These are phyloP conservation scores for pig (Sus scrofa) DNA, from an alignment of 2,113 vertebrate genomes.

Conservation along the genomic window T2T-Sscrofa CM000820.6:75139501-75140000, in stretches of 20 bases:
- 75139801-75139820: no score
- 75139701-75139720: background rate
- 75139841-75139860: background rate
- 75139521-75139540: background rate
- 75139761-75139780: background rate
- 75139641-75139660: background rate
- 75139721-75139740: background rate
- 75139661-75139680: constrained; percentile 30
- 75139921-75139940: no score
- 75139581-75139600: background rate
- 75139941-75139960: no score
- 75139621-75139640: background rate
- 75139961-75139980: no score
- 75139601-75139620: background rate
- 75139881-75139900: no score
- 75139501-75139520: background rate
- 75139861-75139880: background rate
- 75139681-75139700: background rate
- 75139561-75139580: background rate
- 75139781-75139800: background rate
- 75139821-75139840: background rate
- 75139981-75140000: no score
- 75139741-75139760: background rate
- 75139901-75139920: no score
- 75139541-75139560: background rate